Evolutionary conservation across 2,113 vertebrate genomes (phyloP).

Genomic region (cat (Felis catus)): DNA sequence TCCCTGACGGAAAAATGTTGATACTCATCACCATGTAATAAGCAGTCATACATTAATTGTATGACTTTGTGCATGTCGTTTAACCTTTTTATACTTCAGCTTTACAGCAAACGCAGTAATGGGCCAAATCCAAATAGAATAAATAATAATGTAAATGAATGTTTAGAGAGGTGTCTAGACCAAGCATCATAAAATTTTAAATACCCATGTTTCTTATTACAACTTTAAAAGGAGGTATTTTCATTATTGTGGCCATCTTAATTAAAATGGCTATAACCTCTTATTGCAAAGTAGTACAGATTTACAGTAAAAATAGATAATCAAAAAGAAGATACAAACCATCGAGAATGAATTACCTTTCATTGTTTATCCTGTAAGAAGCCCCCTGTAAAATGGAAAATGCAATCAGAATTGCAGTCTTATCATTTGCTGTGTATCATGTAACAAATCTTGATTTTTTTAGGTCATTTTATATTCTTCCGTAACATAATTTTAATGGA

Average conservation of each 20-base stretch:
- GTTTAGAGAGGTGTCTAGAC: neutral
- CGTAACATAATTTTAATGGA: neutral
- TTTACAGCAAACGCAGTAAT: neutral
- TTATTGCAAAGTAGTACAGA: neutral
- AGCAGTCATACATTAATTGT: neutral
- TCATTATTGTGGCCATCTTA: neutral
- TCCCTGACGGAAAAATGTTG: neutral
- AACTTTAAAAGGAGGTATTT: conserved; percentile 11
- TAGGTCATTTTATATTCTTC: neutral
- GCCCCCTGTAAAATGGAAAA: conserved; percentile 24
- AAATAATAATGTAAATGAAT: neutral
- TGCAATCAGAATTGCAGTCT: neutral
- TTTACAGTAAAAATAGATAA: neutral
- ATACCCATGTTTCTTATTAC: neutral
- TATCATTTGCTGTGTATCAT: neutral
- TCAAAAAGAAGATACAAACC: neutral
- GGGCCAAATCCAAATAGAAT: neutral
- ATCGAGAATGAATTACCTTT: conserved; percentile 22
- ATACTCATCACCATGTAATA: neutral
- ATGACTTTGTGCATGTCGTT: neutral
- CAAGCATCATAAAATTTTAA: neutral
- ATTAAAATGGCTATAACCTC: neutral
- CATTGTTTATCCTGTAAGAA: neutral
- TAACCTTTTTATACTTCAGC: neutral
- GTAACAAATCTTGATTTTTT: conserved; percentile 16